These are phyloP conservation scores for Sogatella furcifera DNA, from an alignment of 1,140 invertebrate genomes.

Conservation along the genomic window DNA sequence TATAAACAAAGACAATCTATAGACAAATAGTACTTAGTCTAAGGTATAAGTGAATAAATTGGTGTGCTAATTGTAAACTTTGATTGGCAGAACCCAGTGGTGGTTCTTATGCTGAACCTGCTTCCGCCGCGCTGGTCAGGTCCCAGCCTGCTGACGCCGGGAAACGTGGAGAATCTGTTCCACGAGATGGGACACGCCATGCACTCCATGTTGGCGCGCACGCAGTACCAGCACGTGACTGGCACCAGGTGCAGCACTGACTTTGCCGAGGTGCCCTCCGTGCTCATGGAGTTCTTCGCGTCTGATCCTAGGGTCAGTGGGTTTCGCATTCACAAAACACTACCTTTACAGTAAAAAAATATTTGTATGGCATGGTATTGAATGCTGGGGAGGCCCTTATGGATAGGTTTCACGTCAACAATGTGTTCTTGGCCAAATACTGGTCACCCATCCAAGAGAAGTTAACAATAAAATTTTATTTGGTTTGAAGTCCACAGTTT, in stretches of 20 bases:
- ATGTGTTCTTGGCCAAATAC: too few species aligned
- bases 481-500: too few species aligned
- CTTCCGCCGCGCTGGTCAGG: conserved; percentile 56
- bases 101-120: conserved; percentile 88
- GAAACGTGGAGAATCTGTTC: conserved; percentile 90
- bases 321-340: neutral
- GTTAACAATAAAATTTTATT: too few species aligned
- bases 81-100: conserved; percentile 64
- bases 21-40: too few species aligned
- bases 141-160: conserved; percentile 71
- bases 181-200: conserved; percentile 99
- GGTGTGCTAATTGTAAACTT: too few species aligned
- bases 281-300: conserved; percentile 97
- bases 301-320: conserved; percentile 64
- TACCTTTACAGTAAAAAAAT: too few species aligned
- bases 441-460: too few species aligned
- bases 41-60: too few species aligned
- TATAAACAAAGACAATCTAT: too few species aligned
- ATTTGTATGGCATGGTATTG: too few species aligned
- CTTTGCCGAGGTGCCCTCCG: conserved; percentile 96
- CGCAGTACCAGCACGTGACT: conserved; percentile 92
- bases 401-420: too few species aligned
- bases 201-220: conserved; percentile 95
- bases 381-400: too few species aligned
- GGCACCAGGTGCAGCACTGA: conserved; percentile 95